Evolutionary conservation across 2,113 vertebrate species (phyloP).

Genomic region (Scolopax mira): DNA sequence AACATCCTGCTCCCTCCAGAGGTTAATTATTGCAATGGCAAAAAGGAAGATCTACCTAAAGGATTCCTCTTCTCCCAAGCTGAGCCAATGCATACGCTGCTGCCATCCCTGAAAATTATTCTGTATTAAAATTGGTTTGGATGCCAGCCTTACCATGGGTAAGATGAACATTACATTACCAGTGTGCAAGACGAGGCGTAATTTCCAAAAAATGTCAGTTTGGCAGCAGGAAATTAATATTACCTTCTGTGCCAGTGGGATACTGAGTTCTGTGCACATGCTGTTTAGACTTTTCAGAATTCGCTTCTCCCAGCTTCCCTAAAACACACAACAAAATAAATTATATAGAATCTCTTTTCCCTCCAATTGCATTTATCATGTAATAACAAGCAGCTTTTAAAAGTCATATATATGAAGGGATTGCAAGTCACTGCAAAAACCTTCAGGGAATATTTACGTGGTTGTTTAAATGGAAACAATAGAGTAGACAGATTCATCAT

Average conservation of each 20-base stretch:
- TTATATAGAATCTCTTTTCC: background rate
- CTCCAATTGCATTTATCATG: background rate
- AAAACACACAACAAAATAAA: constrained; percentile 13
- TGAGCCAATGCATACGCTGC: background rate
- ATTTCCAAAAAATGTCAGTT: background rate
- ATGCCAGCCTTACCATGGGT: background rate
- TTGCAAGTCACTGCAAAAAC: background rate
- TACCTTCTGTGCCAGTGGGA: constrained; percentile 93
- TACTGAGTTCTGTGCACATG: constrained; percentile 92
- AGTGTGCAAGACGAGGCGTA: background rate
- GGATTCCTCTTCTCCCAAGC: background rate
- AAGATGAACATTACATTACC: background rate
- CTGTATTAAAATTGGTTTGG: background rate
- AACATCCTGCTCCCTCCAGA: background rate
- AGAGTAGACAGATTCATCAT: background rate
- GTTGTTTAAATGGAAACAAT: background rate
- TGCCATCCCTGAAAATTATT: background rate
- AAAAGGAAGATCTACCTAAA: background rate
- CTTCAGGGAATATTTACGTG: background rate
- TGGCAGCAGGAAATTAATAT: background rate
- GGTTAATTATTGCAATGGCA: background rate
- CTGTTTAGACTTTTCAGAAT: constrained; percentile 97
- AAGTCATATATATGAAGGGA: background rate
- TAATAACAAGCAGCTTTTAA: background rate
- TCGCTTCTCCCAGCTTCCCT: constrained; percentile 96